A percentile compares a stretch with the other conserved stretches of the same genome.
phyloP scores from a whole-genome alignment of 2,797 vertebrate genomes.

The Anisognathus igniventris region DNA sequence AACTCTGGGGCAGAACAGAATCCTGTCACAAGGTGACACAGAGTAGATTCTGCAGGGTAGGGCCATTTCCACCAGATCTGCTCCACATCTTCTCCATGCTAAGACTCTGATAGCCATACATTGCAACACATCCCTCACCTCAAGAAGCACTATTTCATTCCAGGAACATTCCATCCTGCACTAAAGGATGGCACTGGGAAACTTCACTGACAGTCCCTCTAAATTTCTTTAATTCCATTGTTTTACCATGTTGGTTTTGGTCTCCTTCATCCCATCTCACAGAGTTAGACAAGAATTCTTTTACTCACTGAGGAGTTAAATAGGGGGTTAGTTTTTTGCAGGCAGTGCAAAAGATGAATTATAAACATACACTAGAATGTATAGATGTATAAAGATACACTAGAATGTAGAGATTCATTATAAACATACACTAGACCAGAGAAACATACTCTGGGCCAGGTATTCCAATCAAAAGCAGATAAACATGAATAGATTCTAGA shows the following conservation, averaged over 20 bases:
- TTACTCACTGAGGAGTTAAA: neutral
- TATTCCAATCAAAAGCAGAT: neutral
- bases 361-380: neutral
- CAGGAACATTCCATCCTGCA: neutral
- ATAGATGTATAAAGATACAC: neutral
- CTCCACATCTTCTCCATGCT: neutral
- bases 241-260: neutral
- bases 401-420: neutral
- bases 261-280: neutral
- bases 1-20: neutral
- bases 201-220: neutral
- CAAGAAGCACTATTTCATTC: neutral
- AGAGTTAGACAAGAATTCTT: neutral
- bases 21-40: neutral
- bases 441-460: neutral
- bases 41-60: neutral
- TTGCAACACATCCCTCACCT: neutral
- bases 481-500: neutral
- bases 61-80: neutral
- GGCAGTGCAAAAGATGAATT: neutral
- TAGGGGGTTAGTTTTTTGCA: neutral
- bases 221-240: neutral
- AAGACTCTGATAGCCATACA: rapidly evolving
- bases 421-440: neutral
- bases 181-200: neutral